Conservation (phyloP, 1,140 invertebrate species). For the Nymphalis io region DNA sequence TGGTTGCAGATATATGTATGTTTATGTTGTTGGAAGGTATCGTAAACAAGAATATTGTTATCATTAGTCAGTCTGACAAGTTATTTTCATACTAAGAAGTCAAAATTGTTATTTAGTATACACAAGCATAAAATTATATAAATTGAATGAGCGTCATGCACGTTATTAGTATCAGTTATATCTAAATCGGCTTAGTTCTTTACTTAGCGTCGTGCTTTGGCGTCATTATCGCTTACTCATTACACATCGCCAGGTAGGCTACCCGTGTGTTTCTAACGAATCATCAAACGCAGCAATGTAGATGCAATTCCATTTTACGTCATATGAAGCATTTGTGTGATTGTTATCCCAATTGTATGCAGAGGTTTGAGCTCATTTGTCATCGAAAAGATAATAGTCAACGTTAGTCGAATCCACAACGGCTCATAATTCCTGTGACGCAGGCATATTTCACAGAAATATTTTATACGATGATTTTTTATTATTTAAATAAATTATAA, state of each 20-base stretch:
- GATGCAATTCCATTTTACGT: constrained; percentile 21
- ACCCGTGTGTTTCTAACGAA: constrained; percentile 10
- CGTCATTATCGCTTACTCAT: constrained; percentile 26
- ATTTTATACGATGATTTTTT: not conserved
- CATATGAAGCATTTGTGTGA: constrained; percentile 28
- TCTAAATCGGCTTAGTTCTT: constrained; percentile 73
- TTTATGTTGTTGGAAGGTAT: too few species aligned
- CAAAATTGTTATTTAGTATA: constrained; percentile 51
- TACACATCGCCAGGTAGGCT: constrained; percentile 19
- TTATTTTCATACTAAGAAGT: constrained; percentile 51
- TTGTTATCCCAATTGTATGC: constrained; percentile 43
- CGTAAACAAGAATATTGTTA: not conserved
- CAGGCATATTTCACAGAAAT: not conserved
- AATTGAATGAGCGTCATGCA: constrained; percentile 68
- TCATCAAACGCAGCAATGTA: constrained; percentile 49
- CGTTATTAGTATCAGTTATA: constrained; percentile 60
- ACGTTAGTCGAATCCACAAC: constrained; percentile 66
- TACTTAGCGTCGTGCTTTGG: constrained; percentile 37
- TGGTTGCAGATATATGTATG: too few species aligned
- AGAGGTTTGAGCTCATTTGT: constrained; percentile 68
- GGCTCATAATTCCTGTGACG: constrained; percentile 55
- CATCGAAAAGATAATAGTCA: constrained; percentile 68
- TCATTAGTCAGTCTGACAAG: constrained; percentile 36
- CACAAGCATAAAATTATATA: constrained; percentile 57
- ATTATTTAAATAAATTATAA: not conserved